These are phyloP conservation scores for Ondatra zibethicus DNA, from an alignment of 2,113 vertebrate species.

Conservation along the genomic window DNA sequence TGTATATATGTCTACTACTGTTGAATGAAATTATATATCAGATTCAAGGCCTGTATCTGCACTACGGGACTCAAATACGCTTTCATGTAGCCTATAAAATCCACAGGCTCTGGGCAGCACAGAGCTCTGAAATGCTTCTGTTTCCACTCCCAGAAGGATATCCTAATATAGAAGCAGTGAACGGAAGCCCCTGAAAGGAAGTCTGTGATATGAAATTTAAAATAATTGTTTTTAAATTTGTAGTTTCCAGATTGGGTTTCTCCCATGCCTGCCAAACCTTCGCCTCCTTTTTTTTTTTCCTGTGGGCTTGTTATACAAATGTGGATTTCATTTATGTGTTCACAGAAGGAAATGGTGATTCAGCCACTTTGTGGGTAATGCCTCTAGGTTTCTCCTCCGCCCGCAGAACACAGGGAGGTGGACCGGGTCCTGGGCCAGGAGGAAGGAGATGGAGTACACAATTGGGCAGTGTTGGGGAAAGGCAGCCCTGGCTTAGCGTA, in stretches of 20 bases:
- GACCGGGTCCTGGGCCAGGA: neutral
- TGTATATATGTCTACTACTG: neutral
- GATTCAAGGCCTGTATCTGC: constrained; percentile 42
- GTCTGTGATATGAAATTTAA: constrained; percentile 72
- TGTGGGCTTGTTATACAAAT: constrained; percentile 46
- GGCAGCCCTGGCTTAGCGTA: neutral
- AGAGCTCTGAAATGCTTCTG: neutral
- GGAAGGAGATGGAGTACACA: too few relatives aligned
- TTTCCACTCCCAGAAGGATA: constrained; percentile 28
- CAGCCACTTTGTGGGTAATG: neutral
- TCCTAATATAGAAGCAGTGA: constrained; percentile 40
- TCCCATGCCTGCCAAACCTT: constrained; percentile 60
- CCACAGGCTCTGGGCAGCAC: neutral
- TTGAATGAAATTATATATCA: constrained; percentile 68
- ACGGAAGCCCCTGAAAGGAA: constrained; percentile 65
- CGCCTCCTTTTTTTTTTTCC: neutral
- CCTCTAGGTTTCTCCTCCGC: neutral
- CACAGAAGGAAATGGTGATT: constrained; percentile 54
- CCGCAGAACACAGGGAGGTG: neutral
- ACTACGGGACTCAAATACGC: neutral
- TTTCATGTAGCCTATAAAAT: constrained; percentile 55
- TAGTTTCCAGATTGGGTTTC: constrained; percentile 77
- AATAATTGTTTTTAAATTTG: constrained; percentile 78
- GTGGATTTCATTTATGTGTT: constrained; percentile 55
- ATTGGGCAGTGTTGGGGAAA: neutral